phyloP scores from a whole-genome alignment of 2,797 vertebrate species.

The Lepilemur septentrionalis region DNA sequence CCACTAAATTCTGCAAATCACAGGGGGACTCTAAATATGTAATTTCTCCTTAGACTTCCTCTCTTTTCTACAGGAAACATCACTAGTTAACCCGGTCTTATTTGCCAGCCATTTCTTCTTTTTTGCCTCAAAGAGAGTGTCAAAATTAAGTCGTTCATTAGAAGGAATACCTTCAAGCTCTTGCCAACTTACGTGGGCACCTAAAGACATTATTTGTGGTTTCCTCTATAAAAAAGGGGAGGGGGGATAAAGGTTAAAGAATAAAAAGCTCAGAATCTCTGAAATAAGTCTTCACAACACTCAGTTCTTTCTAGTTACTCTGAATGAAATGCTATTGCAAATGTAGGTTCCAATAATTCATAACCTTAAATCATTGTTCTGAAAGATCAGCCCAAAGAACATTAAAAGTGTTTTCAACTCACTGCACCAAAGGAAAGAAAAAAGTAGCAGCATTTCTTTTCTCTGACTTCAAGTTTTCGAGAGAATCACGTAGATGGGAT shows the following conservation, averaged over 20 bases:
- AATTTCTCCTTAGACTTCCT: background rate
- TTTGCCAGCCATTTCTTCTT: background rate
- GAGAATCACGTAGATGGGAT: background rate
- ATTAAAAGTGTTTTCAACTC: constrained; percentile 18
- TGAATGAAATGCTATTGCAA: background rate
- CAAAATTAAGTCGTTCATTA: background rate
- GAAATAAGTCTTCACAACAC: background rate
- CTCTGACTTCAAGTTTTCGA: background rate
- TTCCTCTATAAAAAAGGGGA: background rate
- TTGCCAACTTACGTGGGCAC: background rate
- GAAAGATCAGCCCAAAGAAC: background rate
- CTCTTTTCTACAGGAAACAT: background rate
- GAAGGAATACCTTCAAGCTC: background rate
- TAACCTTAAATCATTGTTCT: constrained; percentile 25
- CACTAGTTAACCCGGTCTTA: background rate
- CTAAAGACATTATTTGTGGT: background rate
- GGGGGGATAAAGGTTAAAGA: background rate
- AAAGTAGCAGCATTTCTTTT: background rate
- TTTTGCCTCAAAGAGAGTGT: background rate
- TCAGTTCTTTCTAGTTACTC: background rate
- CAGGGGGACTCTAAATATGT: background rate
- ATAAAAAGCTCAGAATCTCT: background rate
- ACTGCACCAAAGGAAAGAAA: background rate
- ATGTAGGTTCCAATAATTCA: background rate
- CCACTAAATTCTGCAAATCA: background rate